phyloP scores from a whole-genome alignment of 2,888 invertebrate species.

The Fragum fragum region DNA sequence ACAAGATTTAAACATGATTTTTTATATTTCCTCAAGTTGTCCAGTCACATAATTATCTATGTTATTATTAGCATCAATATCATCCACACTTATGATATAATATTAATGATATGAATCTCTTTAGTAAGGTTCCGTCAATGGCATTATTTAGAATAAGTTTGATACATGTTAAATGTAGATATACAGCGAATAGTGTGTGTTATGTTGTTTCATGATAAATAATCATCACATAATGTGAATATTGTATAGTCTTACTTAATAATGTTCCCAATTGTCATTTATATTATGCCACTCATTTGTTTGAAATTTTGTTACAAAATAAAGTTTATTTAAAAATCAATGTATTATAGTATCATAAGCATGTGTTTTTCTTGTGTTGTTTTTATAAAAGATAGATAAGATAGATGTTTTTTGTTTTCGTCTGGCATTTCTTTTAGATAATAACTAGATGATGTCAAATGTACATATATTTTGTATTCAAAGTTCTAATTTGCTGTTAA shows the following conservation, averaged over 20 bases:
- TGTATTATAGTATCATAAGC: constrained; percentile 22
- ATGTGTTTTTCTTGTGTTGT: constrained; percentile 26
- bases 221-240: constrained; percentile 14
- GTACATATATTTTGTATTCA: constrained; percentile 55
- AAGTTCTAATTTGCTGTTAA: constrained; percentile 35
- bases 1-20: no score
- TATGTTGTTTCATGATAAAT: constrained; percentile 13
- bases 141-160: constrained; percentile 13
- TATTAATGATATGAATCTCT: background rate
- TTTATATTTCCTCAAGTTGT: no score
- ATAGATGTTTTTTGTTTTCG: constrained; percentile 14
- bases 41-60: no score
- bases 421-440: constrained; percentile 23
- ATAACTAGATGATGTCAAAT: constrained; percentile 38
- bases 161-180: constrained; percentile 16
- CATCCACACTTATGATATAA: background rate
- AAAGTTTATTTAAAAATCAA: constrained; percentile 15
- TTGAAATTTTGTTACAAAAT: constrained; percentile 27
- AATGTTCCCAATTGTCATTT: constrained; percentile 13
- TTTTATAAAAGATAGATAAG: background rate
- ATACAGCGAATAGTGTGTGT: constrained; percentile 31
- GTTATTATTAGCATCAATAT: no score
- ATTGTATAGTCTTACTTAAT: constrained; percentile 10
- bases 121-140: background rate
- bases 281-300: constrained; percentile 3